phyloP scores from a whole-genome alignment of 2,113 vertebrate genomes.

The Oenanthe melanoleuca region DNA sequence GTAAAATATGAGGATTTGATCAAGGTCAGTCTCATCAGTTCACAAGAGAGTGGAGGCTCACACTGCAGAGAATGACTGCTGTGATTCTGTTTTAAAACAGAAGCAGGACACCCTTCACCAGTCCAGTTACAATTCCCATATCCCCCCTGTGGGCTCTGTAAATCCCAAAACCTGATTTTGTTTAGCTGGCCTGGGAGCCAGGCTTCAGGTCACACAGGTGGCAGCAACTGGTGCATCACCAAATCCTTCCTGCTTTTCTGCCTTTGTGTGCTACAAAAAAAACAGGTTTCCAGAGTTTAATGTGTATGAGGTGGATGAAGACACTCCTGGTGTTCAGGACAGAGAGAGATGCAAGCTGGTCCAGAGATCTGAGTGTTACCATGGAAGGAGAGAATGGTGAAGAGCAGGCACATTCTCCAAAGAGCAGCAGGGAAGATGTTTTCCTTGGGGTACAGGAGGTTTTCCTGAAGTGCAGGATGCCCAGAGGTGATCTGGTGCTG shows the following conservation, averaged over 20 bases:
- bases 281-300: not conserved
- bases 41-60: not conserved
- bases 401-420: accelerated
- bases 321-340: not conserved
- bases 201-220: not conserved
- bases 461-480: accelerated
- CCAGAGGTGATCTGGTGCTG: not conserved
- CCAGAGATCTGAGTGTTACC: not conserved
- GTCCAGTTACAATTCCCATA: accelerated
- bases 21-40: no score
- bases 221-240: no score
- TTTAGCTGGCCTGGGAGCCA: not conserved
- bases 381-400: no score
- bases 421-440: not conserved
- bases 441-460: accelerated
- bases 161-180: not conserved
- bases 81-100: not conserved
- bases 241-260: not conserved
- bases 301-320: accelerated
- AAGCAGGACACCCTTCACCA: not conserved
- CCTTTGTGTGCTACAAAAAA: no score
- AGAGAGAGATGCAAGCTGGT: no score
- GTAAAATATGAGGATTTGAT: not conserved
- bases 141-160: not conserved
- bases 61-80: not conserved